These are phyloP conservation scores for Heteronetta atricapilla DNA, from an alignment of 2,113 vertebrate species.

Conservation along the genomic window DNA sequence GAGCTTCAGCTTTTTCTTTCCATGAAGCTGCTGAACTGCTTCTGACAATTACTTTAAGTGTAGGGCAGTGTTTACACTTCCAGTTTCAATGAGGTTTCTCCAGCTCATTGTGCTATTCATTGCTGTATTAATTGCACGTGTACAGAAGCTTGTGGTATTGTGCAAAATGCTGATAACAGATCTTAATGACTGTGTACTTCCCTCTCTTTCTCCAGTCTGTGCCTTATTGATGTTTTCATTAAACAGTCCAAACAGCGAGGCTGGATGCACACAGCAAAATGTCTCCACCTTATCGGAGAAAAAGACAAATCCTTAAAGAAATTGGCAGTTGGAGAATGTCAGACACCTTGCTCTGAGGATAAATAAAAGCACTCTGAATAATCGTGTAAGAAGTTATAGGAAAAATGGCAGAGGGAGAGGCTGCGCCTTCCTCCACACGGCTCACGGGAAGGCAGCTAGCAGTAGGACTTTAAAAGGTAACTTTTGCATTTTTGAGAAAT, in stretches of 20 bases:
- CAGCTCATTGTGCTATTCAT: conserved; percentile 1
- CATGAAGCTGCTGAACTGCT: background rate
- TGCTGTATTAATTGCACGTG: conserved; percentile 29
- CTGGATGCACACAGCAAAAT: conserved; percentile 10
- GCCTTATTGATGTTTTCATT: conserved; percentile 51
- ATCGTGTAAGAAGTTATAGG: background rate
- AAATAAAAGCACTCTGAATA: background rate
- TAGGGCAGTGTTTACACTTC: conserved; percentile 2
- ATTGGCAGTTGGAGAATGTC: background rate
- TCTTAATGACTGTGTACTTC: conserved; percentile 27
- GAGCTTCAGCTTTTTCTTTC: background rate
- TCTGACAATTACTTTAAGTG: background rate
- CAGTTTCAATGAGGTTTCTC: background rate
- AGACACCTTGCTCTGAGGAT: background rate
- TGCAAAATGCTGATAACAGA: conserved; percentile 47
- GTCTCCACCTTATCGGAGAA: background rate
- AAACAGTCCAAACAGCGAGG: background rate
- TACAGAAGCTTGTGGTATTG: conserved; percentile 19
- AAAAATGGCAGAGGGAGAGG: background rate
- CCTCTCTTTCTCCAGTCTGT: background rate
- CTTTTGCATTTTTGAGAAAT: background rate
- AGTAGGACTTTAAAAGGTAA: background rate
- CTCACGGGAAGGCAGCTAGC: background rate
- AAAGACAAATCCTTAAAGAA: conserved; percentile 1
- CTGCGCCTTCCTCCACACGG: background rate